Conservation (phyloP, 2,888 invertebrate genomes). For the Tolmerus cingulatus region DNA sequence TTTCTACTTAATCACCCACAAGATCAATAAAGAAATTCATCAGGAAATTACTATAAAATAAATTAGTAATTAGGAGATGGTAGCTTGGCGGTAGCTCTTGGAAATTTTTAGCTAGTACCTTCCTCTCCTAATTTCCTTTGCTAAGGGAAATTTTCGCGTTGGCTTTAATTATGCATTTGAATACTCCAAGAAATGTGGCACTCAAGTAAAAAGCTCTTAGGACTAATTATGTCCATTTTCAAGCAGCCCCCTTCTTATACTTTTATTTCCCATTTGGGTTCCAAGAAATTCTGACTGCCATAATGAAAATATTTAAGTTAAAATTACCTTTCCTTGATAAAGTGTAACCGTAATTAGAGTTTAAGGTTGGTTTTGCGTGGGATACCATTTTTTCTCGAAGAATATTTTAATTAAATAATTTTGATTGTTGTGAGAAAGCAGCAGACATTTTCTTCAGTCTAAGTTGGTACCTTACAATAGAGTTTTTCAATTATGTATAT, state of each 20-base stretch:
- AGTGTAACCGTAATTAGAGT: background rate
- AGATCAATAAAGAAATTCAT: background rate
- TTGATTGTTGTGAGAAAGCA: background rate
- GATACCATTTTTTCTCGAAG: background rate
- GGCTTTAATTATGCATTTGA: background rate
- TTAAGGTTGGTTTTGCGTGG: background rate
- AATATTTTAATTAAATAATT: background rate
- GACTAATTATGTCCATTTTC: background rate
- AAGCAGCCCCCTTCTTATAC: background rate
- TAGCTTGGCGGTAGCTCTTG: background rate
- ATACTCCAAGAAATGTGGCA: background rate
- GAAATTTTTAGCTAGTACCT: background rate
- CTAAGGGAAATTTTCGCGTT: background rate
- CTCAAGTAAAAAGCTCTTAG: background rate
- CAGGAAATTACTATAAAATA: background rate
- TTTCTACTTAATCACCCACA: background rate
- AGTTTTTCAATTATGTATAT: no score
- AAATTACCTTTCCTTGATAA: background rate
- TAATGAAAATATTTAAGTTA: background rate
- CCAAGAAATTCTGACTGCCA: background rate
- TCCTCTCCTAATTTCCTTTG: background rate
- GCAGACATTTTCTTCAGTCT: no score
- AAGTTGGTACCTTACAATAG: no score
- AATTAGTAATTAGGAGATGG: background rate
- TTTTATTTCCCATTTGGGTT: background rate